Evolutionary conservation across 2,797 vertebrate genomes (phyloP), one percentile per base, ranked within the genome.

Genomic region (Enteromius anoplus): DNA sequence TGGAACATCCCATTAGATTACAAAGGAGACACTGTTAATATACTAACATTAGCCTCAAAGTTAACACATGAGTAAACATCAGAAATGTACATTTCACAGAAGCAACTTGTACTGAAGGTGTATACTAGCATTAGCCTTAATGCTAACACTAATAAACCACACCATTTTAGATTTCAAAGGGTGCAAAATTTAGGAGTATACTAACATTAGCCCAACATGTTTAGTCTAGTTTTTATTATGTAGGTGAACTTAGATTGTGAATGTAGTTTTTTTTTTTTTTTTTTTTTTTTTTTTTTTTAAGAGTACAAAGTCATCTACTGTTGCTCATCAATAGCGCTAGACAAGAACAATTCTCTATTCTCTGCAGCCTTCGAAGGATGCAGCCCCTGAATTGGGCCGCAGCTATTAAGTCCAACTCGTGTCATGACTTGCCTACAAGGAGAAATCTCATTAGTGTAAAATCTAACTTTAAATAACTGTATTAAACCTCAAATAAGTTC

Each of bases 71-170:
- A 64, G 29, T 32, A 64, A 32, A 6, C 12, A 32, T 3, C 17
- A 40, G 19, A 6, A 45, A 45, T 26, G 7, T 47, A 17, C n/a
- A 47, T 70, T 15, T 45, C 11, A 70, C 6, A 1, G 3, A n/a
- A 42, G 21, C 37, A 14, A 60, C 71, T 49, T 58, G 58, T 26
- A 26, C 26, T 26, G 26, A 26, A 58, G 42, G 42, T 17, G 49
- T 71, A 78, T 40, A 60, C 23, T 86, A 69, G n/a, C 72, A 84
- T 78, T 84, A 77, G 73, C 66, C 29, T 73, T 10, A 71, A 66
- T 49, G 70, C 66, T 45, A 45, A n/a, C 19, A 68, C 2, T 11
- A 42, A 3, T 9, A 70, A 70, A 70, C 12, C 15, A 45, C n/a
- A 15, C n/a, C 9, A 7, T 40, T 6, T 69, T 7, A 45, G n/a